These are phyloP conservation scores for Autographa gamma DNA, from an alignment of 2,888 invertebrate genomes.

Conservation along the genomic window DNA sequence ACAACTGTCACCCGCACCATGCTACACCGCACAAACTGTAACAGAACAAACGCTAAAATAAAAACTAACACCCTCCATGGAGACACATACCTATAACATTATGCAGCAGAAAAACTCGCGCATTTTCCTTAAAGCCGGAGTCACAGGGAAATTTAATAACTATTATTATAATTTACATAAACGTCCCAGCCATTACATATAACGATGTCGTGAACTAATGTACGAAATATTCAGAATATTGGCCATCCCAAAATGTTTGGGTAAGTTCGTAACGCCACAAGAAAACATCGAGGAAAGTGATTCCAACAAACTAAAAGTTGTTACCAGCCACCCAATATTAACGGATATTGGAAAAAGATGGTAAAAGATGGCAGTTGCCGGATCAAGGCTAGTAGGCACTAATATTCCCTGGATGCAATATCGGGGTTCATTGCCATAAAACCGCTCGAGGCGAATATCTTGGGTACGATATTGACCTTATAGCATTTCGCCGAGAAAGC, in stretches of 20 bases:
- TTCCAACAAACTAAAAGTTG: constrained; percentile 72
- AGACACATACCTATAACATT: constrained; percentile 1
- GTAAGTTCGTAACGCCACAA: constrained; percentile 50
- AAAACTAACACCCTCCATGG: background rate
- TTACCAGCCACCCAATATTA: constrained; percentile 74
- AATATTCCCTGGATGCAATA: constrained; percentile 82
- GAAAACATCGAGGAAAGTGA: constrained; percentile 69
- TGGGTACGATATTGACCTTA: constrained; percentile 78
- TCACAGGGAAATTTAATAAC: constrained; percentile 49
- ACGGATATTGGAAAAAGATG: constrained; percentile 84
- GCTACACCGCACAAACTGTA: too few species aligned
- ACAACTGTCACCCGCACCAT: too few species aligned
- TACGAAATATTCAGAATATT: constrained; percentile 59
- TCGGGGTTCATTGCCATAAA: constrained; percentile 82
- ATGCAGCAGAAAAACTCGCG: constrained; percentile 18
- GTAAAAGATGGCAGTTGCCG: constrained; percentile 78
- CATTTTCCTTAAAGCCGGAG: constrained; percentile 33
- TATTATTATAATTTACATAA: constrained; percentile 50
- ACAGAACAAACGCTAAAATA: background rate
- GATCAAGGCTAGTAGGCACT: constrained; percentile 80
- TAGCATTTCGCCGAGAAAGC: constrained; percentile 75
- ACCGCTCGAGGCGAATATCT: constrained; percentile 78
- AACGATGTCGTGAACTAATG: constrained; percentile 57
- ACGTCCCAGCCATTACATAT: constrained; percentile 45
- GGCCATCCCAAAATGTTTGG: constrained; percentile 44